These are phyloP conservation scores for Pissodes strobi DNA, from an alignment of 1,140 invertebrate species.

Conservation along the genomic window DNA sequence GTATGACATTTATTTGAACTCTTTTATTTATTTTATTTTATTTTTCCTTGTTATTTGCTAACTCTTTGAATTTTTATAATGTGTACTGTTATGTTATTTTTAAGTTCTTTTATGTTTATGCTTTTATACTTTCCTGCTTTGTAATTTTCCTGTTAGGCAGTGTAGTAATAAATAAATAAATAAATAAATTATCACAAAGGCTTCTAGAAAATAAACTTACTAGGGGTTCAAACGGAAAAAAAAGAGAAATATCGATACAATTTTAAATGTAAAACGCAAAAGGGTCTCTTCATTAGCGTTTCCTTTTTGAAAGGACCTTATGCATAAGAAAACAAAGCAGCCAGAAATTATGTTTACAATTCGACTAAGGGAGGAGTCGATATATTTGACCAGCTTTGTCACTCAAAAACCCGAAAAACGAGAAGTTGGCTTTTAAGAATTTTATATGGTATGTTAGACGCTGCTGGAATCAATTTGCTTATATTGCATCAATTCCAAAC, in stretches of 20 bases:
- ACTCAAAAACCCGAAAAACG: neutral
- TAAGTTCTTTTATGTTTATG: too few species aligned
- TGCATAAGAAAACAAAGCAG: neutral
- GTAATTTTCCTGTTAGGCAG: too few species aligned
- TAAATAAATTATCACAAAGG: too few species aligned
- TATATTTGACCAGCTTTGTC: neutral
- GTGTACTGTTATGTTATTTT: too few species aligned
- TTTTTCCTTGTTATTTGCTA: too few species aligned
- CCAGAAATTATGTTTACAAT: conserved; percentile 2
- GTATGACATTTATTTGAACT: too few species aligned
- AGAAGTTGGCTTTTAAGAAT: neutral
- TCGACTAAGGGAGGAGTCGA: conserved; percentile 3
- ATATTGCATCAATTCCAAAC: conserved; percentile 3
- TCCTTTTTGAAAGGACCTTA: neutral
- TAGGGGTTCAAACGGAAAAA: neutral
- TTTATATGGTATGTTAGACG: conserved; percentile 3
- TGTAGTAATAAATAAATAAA: too few species aligned
- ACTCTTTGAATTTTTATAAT: too few species aligned
- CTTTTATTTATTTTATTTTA: too few species aligned
- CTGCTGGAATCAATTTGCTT: conserved; percentile 14
- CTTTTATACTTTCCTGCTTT: too few species aligned
- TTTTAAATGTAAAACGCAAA: conserved; percentile 1
- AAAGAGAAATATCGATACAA: neutral
- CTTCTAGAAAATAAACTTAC: neutral
- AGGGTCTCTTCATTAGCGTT: neutral